Evolutionary conservation across 1,140 invertebrate genomes (phyloP), one percentile per base, ranked within the genome.

Genomic region (Amphibalanus amphitrite): DNA sequence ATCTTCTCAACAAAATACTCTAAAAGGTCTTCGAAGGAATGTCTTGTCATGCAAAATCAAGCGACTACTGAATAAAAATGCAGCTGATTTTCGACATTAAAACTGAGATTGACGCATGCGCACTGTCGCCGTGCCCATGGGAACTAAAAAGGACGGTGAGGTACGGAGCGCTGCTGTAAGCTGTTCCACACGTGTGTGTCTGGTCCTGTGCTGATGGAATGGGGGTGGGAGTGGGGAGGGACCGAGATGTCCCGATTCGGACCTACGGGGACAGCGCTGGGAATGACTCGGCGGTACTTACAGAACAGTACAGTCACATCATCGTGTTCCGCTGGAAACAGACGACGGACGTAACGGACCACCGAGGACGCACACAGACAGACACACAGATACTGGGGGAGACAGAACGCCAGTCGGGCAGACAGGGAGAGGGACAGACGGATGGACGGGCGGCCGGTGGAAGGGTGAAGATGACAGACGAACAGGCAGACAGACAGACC

Each of bases 241-340:
- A 38, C 4, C 33, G 33, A 38, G 33, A 6, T 4, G 33, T 4
- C 33, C 33, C 4, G 33, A 15, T 15, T 15, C 33, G 15, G 33
- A 38, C 20, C 47, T 59, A 59, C 13, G 47, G 47, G 47, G 47
- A 59, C 6, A 20, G 47, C 10, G 23, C 10, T n/a, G n/a, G n/a
- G 13, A 20, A 8, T 23, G 17, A 1, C 13, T 59, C 47, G 20
- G 33, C 15, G 47, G 25, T 71, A 71, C 70, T 71, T 25, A 71
- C 70, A 71, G 28, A 71, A 71, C 59, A 71, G 33, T 3, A 71
- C 70, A 25, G 70, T 38, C 1, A 71, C 70, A n/a, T 71, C 70
- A 25, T 71, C 59, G 28, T 71, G 70, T 1, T 38, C 70, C 13
- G 70, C 70, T 71, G 70, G n/a, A 71, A 67, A 71, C 47, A 59